Conservation (phyloP, 92 coral and sea anemone species). For the Micromussa lordhowensis region DNA sequence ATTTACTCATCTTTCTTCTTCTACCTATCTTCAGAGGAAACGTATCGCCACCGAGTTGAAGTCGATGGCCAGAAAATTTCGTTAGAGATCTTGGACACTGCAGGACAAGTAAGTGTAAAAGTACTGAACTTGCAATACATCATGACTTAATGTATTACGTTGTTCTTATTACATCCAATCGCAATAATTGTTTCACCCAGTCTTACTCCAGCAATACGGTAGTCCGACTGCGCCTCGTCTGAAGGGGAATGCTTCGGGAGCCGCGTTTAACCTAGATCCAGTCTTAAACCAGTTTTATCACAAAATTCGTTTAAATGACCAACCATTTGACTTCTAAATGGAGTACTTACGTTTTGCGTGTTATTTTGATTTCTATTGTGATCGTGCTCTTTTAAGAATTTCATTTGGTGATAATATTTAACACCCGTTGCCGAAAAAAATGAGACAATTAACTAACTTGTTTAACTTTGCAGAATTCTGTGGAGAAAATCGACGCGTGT, state of each 20-base stretch:
- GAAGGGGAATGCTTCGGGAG: too few species aligned
- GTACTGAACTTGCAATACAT: background rate
- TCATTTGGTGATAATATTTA: too few species aligned
- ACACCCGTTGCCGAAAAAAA: background rate
- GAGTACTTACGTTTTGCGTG: too few species aligned
- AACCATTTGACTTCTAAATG: too few species aligned
- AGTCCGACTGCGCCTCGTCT: too few species aligned
- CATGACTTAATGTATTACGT: background rate
- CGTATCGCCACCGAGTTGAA: slow-evolving; percentile 84
- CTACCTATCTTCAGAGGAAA: slow-evolving; percentile 65
- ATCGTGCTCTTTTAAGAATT: too few species aligned
- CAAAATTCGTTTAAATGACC: too few species aligned
- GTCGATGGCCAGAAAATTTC: slow-evolving; percentile 86
- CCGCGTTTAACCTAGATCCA: too few species aligned
- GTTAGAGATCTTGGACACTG: slow-evolving; percentile 91
- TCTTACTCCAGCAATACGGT: too few species aligned
- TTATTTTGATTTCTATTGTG: background rate
- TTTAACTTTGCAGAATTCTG: slow-evolving; percentile 73
- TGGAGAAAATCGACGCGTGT: slow-evolving; percentile 85
- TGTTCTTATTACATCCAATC: too few species aligned
- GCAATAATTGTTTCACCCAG: too few species aligned
- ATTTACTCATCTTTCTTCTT: background rate
- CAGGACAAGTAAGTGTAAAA: slow-evolving; percentile 78
- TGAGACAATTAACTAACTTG: background rate
- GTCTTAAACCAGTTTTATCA: too few species aligned